Percentiles rank a stretch among this genome's conserved stretches.
phyloP scores from a whole-genome alignment of 2,797 vertebrate species.

The Sebastes umbrosus region DNA sequence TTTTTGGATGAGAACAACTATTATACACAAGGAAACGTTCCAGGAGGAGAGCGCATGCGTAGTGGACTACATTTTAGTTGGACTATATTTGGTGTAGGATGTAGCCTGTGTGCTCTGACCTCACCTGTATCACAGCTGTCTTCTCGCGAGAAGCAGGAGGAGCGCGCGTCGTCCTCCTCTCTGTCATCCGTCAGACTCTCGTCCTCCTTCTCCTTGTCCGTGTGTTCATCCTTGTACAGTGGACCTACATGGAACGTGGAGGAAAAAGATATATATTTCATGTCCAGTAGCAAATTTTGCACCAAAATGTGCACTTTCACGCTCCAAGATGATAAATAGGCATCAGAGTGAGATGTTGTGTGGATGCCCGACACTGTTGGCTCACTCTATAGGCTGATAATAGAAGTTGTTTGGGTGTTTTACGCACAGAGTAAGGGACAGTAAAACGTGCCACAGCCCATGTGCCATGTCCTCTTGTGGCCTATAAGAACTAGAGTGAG shows the following conservation, averaged over 20 bases:
- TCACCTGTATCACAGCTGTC: constrained; percentile 54
- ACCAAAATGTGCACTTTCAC: not conserved
- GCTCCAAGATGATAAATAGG: not conserved
- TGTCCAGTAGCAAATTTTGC: not conserved
- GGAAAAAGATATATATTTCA: not conserved
- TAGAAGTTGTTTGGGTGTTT: constrained; percentile 13
- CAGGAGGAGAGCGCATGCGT: constrained; percentile 18
- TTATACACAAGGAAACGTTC: not conserved
- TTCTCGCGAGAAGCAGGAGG: constrained; percentile 34
- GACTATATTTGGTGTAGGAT: not conserved
- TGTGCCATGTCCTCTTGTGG: not conserved
- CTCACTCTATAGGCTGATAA: not conserved
- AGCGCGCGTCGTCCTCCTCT: constrained; percentile 53
- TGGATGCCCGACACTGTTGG: constrained; percentile 10
- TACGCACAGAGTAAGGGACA: not conserved
- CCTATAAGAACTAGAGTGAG: not conserved
- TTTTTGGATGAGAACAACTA: not conserved
- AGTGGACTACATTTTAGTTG: not conserved
- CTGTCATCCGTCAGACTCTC: constrained; percentile 41
- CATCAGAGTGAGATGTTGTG: not conserved
- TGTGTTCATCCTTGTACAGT: not conserved
- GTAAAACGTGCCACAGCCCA: not conserved
- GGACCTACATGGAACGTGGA: constrained; percentile 28
- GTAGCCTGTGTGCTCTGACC: not conserved
- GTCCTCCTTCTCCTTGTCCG: constrained; percentile 41